Base-by-base conservation (phyloP, 2,113 vertebrate species). In the Conger conger region DNA sequence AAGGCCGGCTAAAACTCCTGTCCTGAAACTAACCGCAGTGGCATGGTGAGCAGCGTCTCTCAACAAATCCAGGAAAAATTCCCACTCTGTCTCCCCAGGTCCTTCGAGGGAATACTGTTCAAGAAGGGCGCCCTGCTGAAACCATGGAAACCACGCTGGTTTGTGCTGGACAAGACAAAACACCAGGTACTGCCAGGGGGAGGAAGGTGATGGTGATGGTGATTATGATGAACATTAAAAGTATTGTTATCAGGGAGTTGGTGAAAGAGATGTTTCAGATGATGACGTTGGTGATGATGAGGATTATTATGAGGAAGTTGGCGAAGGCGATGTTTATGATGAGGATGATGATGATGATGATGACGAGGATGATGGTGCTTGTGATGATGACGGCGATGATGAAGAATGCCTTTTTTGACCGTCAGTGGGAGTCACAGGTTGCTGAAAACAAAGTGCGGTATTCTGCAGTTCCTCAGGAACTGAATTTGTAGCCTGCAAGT, bases 91-190 rank as follows among this genome's bases (percentile, higher is more conserved):
- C 18, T 18, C 38, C 17, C 0, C 89, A 99, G 98, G 91, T 99
- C 98, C 63, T 98, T 97, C 0, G 98, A 99, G 93, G 98, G 98
- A 4, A 96, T 96, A 7, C 92, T 99, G 20, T 99, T 90, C 89
- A 99, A 99, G 93, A 98, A 93, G 87, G 98, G 98, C 0, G 97
- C 98, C 53, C 93, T 99, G 93, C 94, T 99, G 95, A 99, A 99
- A 81, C 97, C 98, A 0, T 99, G 98, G 98, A 99, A 95, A 89
- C 96, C 97, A 0, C 97, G 98, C 54, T 99, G 97, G 98, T 99
- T 99, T 1, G 98, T 99, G 83, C 91, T 99, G 91, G 98, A 99
- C 93, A 99, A 99, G 94, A 99, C 98, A 60, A 99, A 99, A 90
- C 98, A 99, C 86, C 97, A 99, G 97, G 98, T 99, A 54, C 83